Evolutionary conservation across 2,888 invertebrate genomes (phyloP).

Genomic region (Mycalesis mineus): DNA sequence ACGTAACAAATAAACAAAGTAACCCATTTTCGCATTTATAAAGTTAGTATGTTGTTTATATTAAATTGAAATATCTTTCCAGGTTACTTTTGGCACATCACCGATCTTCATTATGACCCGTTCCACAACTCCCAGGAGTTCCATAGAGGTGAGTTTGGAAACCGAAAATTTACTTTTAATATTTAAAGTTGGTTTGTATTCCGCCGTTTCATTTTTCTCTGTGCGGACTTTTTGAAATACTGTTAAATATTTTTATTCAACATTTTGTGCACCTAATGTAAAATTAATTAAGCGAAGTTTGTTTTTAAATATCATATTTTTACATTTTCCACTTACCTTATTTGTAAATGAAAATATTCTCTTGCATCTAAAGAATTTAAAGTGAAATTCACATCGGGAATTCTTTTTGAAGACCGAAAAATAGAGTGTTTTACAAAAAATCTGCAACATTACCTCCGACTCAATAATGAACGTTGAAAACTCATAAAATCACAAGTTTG

Average conservation of each 20-base stretch:
- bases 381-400: background rate
- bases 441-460: too few relatives aligned
- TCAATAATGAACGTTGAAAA: background rate
- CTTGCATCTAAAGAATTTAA: background rate
- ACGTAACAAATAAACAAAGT: too few relatives aligned
- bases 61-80: constrained; percentile 61
- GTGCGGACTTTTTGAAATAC: constrained; percentile 14
- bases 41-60: constrained; percentile 7
- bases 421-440: too few relatives aligned
- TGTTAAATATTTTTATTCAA: background rate
- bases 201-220: constrained; percentile 31
- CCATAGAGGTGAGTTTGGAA: constrained; percentile 65
- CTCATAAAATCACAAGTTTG: background rate
- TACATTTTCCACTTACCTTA: too few relatives aligned
- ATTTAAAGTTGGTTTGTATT: constrained; percentile 29
- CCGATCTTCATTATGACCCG: constrained; percentile 94
- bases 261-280: background rate
- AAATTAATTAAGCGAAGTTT: background rate
- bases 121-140: constrained; percentile 77
- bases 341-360: background rate
- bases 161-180: constrained; percentile 38
- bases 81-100: constrained; percentile 98
- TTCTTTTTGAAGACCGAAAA: background rate
- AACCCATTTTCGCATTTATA: too few relatives aligned
- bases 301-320: background rate